These are phyloP conservation scores for Oasisia sp. DNA, from an alignment of 2,888 invertebrate species.

Conservation along the genomic window DNA sequence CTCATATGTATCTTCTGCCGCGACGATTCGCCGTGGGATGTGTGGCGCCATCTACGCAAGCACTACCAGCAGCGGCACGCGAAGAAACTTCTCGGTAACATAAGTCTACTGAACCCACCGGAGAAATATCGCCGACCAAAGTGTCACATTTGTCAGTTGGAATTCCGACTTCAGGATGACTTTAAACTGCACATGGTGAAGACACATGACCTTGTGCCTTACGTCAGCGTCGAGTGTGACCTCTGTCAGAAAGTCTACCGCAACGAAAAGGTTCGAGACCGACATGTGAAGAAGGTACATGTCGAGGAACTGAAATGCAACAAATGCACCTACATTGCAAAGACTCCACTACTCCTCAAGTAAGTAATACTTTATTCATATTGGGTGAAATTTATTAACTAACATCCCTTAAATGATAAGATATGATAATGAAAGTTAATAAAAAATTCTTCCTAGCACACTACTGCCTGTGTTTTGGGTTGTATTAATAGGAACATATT, in stretches of 20 bases:
- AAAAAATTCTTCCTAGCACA: too few relatives aligned
- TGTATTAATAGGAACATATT: too few relatives aligned
- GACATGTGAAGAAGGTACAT: constrained; percentile 42
- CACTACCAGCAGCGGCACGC: constrained; percentile 42
- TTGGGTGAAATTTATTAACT: too few relatives aligned
- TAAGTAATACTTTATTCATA: constrained; percentile 27
- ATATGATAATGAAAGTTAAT: too few relatives aligned
- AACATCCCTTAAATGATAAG: too few relatives aligned
- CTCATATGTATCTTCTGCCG: constrained; percentile 39
- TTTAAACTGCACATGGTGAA: constrained; percentile 37
- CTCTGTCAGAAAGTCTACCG: constrained; percentile 39
- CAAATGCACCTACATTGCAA: constrained; percentile 41
- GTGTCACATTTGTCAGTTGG: constrained; percentile 33
- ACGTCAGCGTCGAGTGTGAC: constrained; percentile 31
- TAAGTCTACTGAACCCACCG: background rate
- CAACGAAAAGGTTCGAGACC: constrained; percentile 36
- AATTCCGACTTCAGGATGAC: constrained; percentile 32
- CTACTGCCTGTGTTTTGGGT: too few relatives aligned
- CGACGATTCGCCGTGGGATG: constrained; percentile 34
- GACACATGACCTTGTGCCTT: constrained; percentile 38
- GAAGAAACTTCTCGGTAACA: constrained; percentile 19
- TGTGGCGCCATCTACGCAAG: constrained; percentile 41
- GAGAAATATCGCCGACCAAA: constrained; percentile 26
- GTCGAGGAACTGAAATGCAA: constrained; percentile 39
- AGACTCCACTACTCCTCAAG: constrained; percentile 35